Percentiles rank a stretch among this genome's conserved stretches.
Evolutionary conservation across 1,140 invertebrate genomes (phyloP).

Genomic region (Colletes latitarsis): DNA sequence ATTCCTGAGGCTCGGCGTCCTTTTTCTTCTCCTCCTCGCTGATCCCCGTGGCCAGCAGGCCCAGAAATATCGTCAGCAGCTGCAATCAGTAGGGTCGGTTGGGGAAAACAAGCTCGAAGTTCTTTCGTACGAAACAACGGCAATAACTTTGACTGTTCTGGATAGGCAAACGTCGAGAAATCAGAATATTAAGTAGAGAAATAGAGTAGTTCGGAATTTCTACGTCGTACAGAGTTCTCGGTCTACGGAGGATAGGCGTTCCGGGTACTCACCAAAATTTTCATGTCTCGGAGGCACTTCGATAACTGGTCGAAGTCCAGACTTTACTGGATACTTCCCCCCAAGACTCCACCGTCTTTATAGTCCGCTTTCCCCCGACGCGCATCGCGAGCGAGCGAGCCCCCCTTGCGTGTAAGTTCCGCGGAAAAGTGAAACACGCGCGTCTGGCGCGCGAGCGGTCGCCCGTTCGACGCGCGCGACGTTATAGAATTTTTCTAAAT

Average conservation of each 20-base stretch:
- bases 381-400: constrained; percentile 37
- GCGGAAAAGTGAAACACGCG: constrained; percentile 65
- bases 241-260: neutral
- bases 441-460: constrained; percentile 20
- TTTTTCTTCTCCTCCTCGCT: constrained; percentile 74
- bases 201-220: too few relatives aligned
- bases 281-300: constrained; percentile 69
- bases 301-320: constrained; percentile 72
- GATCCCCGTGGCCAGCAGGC: constrained; percentile 79
- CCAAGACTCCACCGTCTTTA: constrained; percentile 72
- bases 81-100: constrained; percentile 39
- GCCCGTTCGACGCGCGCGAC: constrained; percentile 42
- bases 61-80: constrained; percentile 75
- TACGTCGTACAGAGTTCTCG: too few relatives aligned
- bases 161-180: too few relatives aligned
- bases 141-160: too few relatives aligned
- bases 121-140: too few relatives aligned
- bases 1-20: constrained; percentile 60
- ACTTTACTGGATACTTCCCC: constrained; percentile 78
- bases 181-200: too few relatives aligned
- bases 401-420: constrained; percentile 57
- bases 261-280: constrained; percentile 72
- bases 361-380: constrained; percentile 71
- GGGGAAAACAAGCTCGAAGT: too few relatives aligned
- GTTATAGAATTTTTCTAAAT: constrained; percentile 56